Base-by-base conservation (phyloP, 1,140 invertebrate genomes). In the Neoseiulus cucumeris region DNA sequence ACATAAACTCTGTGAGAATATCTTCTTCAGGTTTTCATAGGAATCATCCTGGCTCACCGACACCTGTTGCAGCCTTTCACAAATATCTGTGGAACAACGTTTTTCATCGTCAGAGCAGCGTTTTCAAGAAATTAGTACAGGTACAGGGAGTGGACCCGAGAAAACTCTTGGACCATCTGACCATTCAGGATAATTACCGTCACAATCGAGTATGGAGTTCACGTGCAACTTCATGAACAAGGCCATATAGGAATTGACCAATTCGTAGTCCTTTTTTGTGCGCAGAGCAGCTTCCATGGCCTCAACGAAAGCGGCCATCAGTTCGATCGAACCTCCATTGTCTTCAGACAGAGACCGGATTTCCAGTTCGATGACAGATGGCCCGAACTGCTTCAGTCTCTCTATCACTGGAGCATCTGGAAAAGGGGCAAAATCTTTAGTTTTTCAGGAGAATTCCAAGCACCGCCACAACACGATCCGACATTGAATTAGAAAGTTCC, bases 211-310 rank as follows among this genome's bases (percentile, higher is more conserved):
- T 42, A 91, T 78, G 14, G 75, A 72, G 47, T 81, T 79, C 1
- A 83, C 82, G 73, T 95, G 89, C 30, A 83, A 81, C 76, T 94
- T 93, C 12, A 98, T 74, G 78, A 94, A 96, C 18, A 95, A 77
- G 64, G 82, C 84, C n/a, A 97, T 78, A 78, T 93, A 96, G 0
- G 90, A 84, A 74, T 95, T 87, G 0, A 84, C 83, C n/a, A 95
- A 75, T 79, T 98, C 93, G 78, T 91, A 96, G 76, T 95, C 82
- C 68, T 75, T 82, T 70, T 87, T 89, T 1, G 79, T 85, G 66
- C 81, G 76, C 1, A 96, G 78, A 76, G 87, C 83, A 65, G 75
- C 76, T 44, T 82, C 75, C 7, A 96, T 75, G 74, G 90, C 82
- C 71, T 83, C 80, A 33, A 97, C 75, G 77, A 95, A 97, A 67